phyloP scores from a whole-genome alignment of 2,888 invertebrate species.

The Ectemnius lituratus region DNA sequence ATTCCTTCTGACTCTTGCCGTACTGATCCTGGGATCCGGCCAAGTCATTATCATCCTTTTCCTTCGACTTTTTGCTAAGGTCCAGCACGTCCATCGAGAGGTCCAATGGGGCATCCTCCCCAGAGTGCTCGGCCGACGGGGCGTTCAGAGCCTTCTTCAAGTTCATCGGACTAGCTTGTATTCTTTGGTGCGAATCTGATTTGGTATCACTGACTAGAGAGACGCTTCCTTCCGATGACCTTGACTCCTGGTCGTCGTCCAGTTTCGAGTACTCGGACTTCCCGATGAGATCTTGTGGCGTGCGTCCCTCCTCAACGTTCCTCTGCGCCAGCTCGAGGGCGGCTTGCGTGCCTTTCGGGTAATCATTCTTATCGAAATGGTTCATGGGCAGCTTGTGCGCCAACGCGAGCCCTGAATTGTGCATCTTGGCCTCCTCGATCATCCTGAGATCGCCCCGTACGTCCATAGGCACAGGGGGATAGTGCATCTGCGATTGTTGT shows the following conservation, averaged over 20 bases:
- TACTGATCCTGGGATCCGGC: slow-evolving; percentile 47
- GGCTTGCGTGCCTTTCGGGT: slow-evolving; percentile 55
- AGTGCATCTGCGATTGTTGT: slow-evolving; percentile 52
- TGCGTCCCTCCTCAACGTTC: slow-evolving; percentile 51
- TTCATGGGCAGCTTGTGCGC: slow-evolving; percentile 6
- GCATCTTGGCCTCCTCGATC: slow-evolving; percentile 60
- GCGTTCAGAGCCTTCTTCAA: slow-evolving; percentile 57
- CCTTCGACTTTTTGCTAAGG: slow-evolving; percentile 85
- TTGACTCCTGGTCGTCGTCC: slow-evolving; percentile 77
- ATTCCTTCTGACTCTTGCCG: slow-evolving; percentile 54
- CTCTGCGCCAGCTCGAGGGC: slow-evolving; percentile 58
- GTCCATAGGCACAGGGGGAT: slow-evolving; percentile 51
- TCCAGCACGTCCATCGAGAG: slow-evolving; percentile 89
- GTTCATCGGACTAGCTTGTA: slow-evolving; percentile 72
- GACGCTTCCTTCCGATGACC: slow-evolving; percentile 70
- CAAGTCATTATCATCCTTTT: slow-evolving; percentile 59
- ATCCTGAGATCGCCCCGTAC: slow-evolving; percentile 53
- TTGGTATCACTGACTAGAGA: slow-evolving; percentile 75
- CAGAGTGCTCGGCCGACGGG: slow-evolving; percentile 33
- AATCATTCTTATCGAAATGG: slow-evolving; percentile 55
- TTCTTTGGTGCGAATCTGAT: slow-evolving; percentile 71
- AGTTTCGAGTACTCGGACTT: slow-evolving; percentile 69
- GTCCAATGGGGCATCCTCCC: slow-evolving; percentile 82
- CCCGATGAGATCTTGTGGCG: slow-evolving; percentile 52
- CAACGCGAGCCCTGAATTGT: slow-evolving; percentile 30